These are phyloP conservation scores for Chauna torquata DNA, from an alignment of 2,113 vertebrate species.

Conservation along the genomic window DNA sequence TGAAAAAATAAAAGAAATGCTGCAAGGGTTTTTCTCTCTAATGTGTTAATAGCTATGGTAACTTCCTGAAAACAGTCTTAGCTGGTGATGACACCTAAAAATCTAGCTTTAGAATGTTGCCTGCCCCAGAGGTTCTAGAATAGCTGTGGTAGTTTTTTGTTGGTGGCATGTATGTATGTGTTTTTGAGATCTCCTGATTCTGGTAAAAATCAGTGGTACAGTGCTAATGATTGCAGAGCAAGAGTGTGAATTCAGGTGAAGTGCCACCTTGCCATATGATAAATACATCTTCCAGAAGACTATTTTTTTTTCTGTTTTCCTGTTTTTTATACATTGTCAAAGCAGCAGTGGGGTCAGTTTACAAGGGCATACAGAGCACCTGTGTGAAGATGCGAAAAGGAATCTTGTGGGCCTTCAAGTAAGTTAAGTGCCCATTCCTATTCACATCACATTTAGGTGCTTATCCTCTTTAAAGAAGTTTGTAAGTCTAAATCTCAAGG, in stretches of 20 bases:
- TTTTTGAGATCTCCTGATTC: background rate
- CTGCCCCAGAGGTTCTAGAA: background rate
- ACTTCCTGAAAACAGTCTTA: background rate
- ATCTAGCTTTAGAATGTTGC: background rate
- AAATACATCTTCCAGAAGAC: background rate
- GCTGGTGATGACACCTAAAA: background rate
- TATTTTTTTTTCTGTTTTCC: background rate
- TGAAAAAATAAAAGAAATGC: background rate
- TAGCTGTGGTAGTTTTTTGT: background rate
- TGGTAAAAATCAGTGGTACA: background rate
- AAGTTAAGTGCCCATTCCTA: background rate
- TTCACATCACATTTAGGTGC: background rate
- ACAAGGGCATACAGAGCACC: background rate
- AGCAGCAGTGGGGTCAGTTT: background rate
- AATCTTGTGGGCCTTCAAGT: background rate
- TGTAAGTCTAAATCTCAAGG: background rate
- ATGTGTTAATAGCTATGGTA: background rate
- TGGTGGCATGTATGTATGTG: background rate
- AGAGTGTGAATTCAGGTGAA: background rate
- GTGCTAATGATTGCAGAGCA: background rate
- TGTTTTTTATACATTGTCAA: no score
- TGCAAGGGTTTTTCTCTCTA: background rate
- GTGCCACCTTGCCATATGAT: background rate
- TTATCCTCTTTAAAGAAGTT: background rate
- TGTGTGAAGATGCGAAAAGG: no score